Percentiles rank a stretch among this genome's conserved stretches.
phyloP scores from a whole-genome alignment of 2,797 vertebrate genomes.

The Esox lucius region DNA sequence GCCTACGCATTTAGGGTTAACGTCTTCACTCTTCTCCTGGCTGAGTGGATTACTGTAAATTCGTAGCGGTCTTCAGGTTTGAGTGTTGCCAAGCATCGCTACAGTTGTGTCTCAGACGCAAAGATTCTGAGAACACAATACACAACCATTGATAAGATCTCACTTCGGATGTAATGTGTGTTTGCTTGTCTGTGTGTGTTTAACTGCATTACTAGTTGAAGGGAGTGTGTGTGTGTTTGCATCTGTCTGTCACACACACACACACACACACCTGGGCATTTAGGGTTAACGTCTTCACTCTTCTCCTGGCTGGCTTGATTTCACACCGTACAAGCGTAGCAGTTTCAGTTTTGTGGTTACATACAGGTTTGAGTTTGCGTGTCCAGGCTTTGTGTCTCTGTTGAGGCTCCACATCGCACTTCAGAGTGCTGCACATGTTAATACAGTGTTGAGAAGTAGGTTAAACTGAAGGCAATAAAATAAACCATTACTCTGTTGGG shows the following conservation, averaged over 20 bases:
- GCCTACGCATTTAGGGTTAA: slow-evolving; percentile 4
- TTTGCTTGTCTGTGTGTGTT: no score
- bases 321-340: slow-evolving; percentile 2
- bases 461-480: not conserved
- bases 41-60: not conserved
- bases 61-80: not conserved
- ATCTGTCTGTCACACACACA: not conserved
- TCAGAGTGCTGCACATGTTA: no score
- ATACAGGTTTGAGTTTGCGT: not conserved
- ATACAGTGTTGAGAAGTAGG: not conserved
- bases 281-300: slow-evolving; percentile 12
- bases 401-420: slow-evolving; percentile 6
- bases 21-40: slow-evolving; percentile 6
- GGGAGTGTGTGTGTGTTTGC: no score
- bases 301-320: not conserved
- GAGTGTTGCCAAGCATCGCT: no score
- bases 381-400: not conserved
- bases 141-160: no score
- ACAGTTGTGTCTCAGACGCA: no score
- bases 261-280: slow-evolving; percentile 5
- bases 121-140: no score
- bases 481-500: not conserved
- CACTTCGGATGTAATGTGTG: no score
- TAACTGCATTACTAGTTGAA: no score
- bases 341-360: not conserved